These are phyloP conservation scores for Antheraea pernyi DNA, from an alignment of 1,140 invertebrate genomes.

Conservation along the genomic window DNA sequence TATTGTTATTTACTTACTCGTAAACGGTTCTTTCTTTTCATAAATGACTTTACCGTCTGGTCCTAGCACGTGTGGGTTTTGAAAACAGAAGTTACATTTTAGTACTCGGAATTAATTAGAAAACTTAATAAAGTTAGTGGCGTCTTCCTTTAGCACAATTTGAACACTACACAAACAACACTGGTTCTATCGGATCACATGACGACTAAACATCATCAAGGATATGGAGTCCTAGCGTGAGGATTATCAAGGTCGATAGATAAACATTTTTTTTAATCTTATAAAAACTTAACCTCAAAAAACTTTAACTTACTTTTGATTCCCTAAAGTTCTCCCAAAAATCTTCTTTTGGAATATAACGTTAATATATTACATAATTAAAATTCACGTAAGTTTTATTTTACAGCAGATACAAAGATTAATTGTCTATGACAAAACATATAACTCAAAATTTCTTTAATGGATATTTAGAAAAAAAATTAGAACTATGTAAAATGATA, in stretches of 20 bases:
- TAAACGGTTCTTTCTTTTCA: conserved; percentile 90
- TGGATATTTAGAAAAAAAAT: neutral
- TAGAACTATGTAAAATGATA: neutral
- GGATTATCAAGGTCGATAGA: conserved; percentile 20
- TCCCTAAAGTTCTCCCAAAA: too few relatives aligned
- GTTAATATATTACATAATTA: too few relatives aligned
- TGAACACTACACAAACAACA: conserved; percentile 41
- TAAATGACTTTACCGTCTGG: conserved; percentile 93
- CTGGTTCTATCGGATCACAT: conserved; percentile 61
- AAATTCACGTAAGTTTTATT: too few relatives aligned
- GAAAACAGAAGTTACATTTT: conserved; percentile 68
- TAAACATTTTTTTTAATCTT: conserved; percentile 12
- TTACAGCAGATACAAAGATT: too few relatives aligned
- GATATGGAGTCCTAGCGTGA: conserved; percentile 17
- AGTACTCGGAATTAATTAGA: conserved; percentile 44
- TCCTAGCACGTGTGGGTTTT: conserved; percentile 81
- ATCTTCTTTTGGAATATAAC: too few relatives aligned
- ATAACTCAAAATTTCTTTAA: too few relatives aligned
- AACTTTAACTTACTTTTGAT: too few relatives aligned
- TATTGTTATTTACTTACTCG: conserved; percentile 86
- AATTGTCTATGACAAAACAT: too few relatives aligned
- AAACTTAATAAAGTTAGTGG: conserved; percentile 39
- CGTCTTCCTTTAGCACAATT: conserved; percentile 30
- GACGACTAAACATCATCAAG: conserved; percentile 57
- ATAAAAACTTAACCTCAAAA: too few relatives aligned